A percentile compares a stretch with the other conserved stretches of the same genome.
phyloP scores from a whole-genome alignment of 2,888 invertebrate species.

The Luffia ferchaultella region DNA sequence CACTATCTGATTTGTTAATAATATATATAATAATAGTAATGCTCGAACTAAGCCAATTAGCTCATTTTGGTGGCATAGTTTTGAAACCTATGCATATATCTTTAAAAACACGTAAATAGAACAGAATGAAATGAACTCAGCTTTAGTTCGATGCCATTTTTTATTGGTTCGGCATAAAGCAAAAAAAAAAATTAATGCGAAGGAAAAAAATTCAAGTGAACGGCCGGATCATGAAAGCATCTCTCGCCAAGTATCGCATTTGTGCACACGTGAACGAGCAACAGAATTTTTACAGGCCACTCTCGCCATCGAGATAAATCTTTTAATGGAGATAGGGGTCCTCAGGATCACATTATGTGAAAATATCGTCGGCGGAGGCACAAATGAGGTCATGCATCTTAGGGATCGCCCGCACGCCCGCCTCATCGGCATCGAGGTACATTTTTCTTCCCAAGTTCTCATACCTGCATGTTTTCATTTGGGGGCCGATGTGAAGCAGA shows the following conservation, averaged over 20 bases:
- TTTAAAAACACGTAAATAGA: too few relatives aligned
- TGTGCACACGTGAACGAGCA: slow-evolving; percentile 1
- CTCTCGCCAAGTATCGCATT: background rate
- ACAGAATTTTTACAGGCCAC: slow-evolving; percentile 21
- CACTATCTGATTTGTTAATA: too few relatives aligned
- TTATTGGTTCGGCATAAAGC: too few relatives aligned
- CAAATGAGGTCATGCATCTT: slow-evolving; percentile 1
- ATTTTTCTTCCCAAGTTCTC: background rate
- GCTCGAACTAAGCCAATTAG: too few relatives aligned
- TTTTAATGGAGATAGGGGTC: slow-evolving; percentile 33
- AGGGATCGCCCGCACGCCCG: background rate
- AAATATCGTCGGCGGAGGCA: slow-evolving; percentile 27
- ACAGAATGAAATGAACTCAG: too few relatives aligned
- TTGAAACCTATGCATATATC: too few relatives aligned
- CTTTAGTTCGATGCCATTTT: too few relatives aligned
- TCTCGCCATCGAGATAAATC: slow-evolving; percentile 40
- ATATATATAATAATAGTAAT: too few relatives aligned
- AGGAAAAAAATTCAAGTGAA: background rate
- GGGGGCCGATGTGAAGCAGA: background rate
- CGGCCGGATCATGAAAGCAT: background rate
- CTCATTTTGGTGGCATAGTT: too few relatives aligned
- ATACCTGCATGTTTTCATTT: background rate
- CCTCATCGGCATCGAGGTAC: background rate
- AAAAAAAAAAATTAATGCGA: too few relatives aligned
- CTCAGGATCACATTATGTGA: slow-evolving; percentile 37